Conservation (phyloP, 2,888 invertebrate species). For the Dascillus cervinus region DNA sequence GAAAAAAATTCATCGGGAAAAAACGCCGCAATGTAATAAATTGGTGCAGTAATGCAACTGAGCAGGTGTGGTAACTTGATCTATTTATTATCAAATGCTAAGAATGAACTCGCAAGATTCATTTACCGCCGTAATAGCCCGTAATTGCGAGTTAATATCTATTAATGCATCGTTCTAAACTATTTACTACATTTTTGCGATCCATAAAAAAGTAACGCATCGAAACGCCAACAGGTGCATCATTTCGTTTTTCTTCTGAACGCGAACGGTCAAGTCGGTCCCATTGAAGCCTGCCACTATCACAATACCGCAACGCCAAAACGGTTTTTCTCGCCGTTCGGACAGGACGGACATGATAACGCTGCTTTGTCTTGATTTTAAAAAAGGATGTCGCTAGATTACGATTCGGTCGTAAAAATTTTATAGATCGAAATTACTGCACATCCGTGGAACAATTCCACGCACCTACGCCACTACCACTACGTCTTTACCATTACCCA, state of each 20-base stretch:
- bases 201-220: slow-evolving; percentile 30
- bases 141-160: slow-evolving; percentile 34
- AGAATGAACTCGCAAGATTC: slow-evolving; percentile 29
- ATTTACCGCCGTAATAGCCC: slow-evolving; percentile 32
- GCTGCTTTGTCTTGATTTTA: too few relatives aligned
- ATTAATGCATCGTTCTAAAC: slow-evolving; percentile 32
- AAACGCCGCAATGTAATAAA: slow-evolving; percentile 5
- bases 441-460: too few relatives aligned
- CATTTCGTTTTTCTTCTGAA: slow-evolving; percentile 16
- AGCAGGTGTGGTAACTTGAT: slow-evolving; percentile 25
- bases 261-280: too few relatives aligned
- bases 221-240: slow-evolving; percentile 33
- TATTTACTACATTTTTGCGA: slow-evolving; percentile 39
- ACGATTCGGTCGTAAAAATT: too few relatives aligned
- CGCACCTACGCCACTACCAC: too few relatives aligned
- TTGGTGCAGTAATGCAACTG: slow-evolving; percentile 10
- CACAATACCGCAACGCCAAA: too few relatives aligned
- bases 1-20: background rate
- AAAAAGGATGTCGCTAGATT: too few relatives aligned
- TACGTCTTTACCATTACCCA: too few relatives aligned
- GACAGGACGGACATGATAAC: too few relatives aligned
- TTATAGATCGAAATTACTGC: too few relatives aligned
- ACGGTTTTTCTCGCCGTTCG: too few relatives aligned
- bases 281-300: too few relatives aligned
- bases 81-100: slow-evolving; percentile 32